Percentiles rank a stretch among this genome's conserved stretches.
These are phyloP conservation scores for Wasmannia auropunctata DNA, from an alignment of 1,140 invertebrate genomes.

Conservation along the genomic window DNA sequence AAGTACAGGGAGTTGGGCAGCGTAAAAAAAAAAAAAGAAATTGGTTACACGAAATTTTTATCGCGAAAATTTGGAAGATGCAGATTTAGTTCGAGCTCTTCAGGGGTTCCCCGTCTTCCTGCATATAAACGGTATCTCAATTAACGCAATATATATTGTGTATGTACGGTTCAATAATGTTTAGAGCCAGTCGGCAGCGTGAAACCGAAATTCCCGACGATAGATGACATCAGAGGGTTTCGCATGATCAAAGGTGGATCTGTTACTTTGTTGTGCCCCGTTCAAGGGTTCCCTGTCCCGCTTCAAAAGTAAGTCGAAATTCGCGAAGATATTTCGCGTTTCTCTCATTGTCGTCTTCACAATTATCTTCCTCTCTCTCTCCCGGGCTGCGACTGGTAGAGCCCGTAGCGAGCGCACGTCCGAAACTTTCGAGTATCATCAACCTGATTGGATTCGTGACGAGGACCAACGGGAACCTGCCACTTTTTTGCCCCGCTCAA, in stretches of 20 bases:
- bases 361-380: conserved; percentile 43
- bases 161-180: conserved; percentile 56
- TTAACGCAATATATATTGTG: not conserved
- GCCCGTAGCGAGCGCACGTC: conserved; percentile 88
- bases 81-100: not conserved
- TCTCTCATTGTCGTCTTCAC: not conserved
- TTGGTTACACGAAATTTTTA: not conserved
- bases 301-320: conserved; percentile 85
- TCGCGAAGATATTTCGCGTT: conserved; percentile 70
- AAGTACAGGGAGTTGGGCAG: not conserved
- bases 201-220: conserved; percentile 88
- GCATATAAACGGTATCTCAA: not conserved
- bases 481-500: conserved; percentile 88
- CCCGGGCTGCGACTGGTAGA: conserved; percentile 82
- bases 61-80: not conserved
- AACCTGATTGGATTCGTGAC: conserved; percentile 88
- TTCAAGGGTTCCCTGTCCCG: conserved; percentile 89
- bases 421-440: conserved; percentile 88
- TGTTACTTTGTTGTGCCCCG: conserved; percentile 87
- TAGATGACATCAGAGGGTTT: conserved; percentile 85
- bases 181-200: conserved; percentile 91
- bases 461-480: conserved; percentile 85
- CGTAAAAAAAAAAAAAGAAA: not conserved
- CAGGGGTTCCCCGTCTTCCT: conserved; percentile 61
- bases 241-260: conserved; percentile 86